Base-by-base conservation (phyloP, 2,113 vertebrate species). In the Synodontis membranacea region DNA sequence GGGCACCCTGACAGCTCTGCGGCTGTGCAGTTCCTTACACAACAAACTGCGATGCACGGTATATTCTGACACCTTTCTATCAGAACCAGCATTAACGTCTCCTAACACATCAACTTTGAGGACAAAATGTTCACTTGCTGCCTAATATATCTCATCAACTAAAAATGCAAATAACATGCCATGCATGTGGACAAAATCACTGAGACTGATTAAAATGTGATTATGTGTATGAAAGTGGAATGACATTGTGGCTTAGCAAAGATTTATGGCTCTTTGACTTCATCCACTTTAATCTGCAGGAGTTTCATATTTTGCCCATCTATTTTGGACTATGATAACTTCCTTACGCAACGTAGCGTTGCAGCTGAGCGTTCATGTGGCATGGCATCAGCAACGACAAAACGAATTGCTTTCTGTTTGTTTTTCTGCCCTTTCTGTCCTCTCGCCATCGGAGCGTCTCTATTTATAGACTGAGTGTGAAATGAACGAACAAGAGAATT, bases 401-500 rank as follows among this genome's bases (percentile, higher is more conserved):
- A 66, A 66, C 56, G 23, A 64, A 88, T 66, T 46, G 60, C 25
- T 84, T 82, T 74, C 72, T 34, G 70, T 82, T 39, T 83, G 72
- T 86, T 83, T 58, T 48, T 56, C 75, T 72, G n/a, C 48, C 85
- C 58, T 80, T 81, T 70, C 72, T 72, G 84, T 83, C 84, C 81
- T 79, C 82, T 54, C 66, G 39, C 72, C 70, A 44, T 79, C 50
- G 70, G 78, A 86, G 37, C 66, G 3, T 31, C 72, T 83, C 80
- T 88, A 80, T 88, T 86, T 88, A 86, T 88, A 88, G 87, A 70
- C 52, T 42, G 50, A 75, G 80, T 86, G 72, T 56, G 87, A 83
- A 88, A 88, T 85, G 60, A 86, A 88, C 64, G 60, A 86, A 88
- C 64, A 72, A 54, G 62, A n/a, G 34, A 76, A 60, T 79, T 52